Evolutionary conservation across 2,888 invertebrate genomes (phyloP), one percentile per base, ranked within the genome.

Genomic region (Lycia hirtaria): DNA sequence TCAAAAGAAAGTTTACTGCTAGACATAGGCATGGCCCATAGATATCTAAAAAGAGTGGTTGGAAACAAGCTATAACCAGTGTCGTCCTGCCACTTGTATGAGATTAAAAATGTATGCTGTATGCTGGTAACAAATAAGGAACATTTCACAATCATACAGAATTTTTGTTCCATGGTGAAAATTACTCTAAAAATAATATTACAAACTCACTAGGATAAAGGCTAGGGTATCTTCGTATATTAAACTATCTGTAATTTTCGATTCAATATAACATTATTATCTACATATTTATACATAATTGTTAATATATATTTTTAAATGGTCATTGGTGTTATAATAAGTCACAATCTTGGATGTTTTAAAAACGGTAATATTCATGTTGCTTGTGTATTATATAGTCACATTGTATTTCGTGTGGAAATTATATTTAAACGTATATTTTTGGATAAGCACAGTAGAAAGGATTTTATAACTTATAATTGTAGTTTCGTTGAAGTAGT

Each of bases 321-420:
- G 28, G 15, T 56, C 28, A 49, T 56, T 56, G 49, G 55, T 49
- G 49, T 55, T 44, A 44, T 41, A 28, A 15, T 40, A 41, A 55
- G 48, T 48, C 55, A 43, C 55, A 48, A 41, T 48, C 26, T 41
- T 14, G 19, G 14, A 30, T 33, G 32, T 4, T 44, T 17, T 43
- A 24, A 20, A n/a, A 30, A 41, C 40, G 32, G 14, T 32, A 32
- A 19, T 37, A 37, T 3, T n/a, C 19, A 37, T 37, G 35, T 4
- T 37, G 10, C 35, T 19, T 19, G 19, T 10, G 19, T 32, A 19
- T 19, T 37, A 19, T 37, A 19, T 19, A 19, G 19, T 37, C 37
- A 19, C 37, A 37, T n/a, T 37, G 19, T 37, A 37, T 37, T 19
- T 37, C 19, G 10, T 35, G 33, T 15, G 14, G 14, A 9, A 30